These are phyloP conservation scores for Drosophila simulans DNA, from an alignment of 1,140 invertebrate species.

Conservation along the genomic window DNA sequence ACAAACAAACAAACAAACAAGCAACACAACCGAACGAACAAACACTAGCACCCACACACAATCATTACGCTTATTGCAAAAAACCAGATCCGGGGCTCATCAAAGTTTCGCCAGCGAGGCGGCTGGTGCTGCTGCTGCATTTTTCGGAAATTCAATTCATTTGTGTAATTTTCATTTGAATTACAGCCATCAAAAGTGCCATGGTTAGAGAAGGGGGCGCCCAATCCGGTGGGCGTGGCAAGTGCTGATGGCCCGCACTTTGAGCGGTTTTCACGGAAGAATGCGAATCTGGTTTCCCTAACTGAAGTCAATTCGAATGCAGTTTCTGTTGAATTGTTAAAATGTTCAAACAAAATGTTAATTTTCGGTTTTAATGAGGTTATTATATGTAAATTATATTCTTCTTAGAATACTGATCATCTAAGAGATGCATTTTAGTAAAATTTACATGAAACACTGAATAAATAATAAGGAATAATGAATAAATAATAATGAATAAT, in stretches of 20 bases:
- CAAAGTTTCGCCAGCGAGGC: slow-evolving; percentile 56
- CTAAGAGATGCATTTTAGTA: no score
- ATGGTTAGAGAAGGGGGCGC: slow-evolving; percentile 27
- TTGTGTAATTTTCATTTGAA: slow-evolving; percentile 78
- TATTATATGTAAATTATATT: neutral
- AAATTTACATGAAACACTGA: neutral
- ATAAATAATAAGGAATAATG: no score
- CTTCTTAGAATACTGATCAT: neutral
- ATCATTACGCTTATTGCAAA: slow-evolving; percentile 41
- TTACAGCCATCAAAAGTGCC: slow-evolving; percentile 63
- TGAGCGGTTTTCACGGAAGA: slow-evolving; percentile 10
- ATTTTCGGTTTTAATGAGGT: no score
- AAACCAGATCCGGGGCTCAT: slow-evolving; percentile 49
- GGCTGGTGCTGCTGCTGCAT: slow-evolving; percentile 48
- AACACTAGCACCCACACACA: slow-evolving; percentile 29
- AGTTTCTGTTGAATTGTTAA: neutral
- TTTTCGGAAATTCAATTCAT: slow-evolving; percentile 78
- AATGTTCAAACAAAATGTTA: neutral
- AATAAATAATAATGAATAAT: no score
- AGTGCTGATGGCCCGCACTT: slow-evolving; percentile 43
- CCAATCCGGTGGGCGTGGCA: slow-evolving; percentile 41
- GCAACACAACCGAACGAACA: slow-evolving; percentile 28
- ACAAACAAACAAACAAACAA: slow-evolving; percentile 65
- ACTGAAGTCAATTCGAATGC: slow-evolving; percentile 4
- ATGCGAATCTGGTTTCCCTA: slow-evolving; percentile 39